Percentiles rank a stretch among this genome's conserved stretches.
Conservation (phyloP, 2,797 vertebrate genomes). For the Taeniopygia guttata region DNA sequence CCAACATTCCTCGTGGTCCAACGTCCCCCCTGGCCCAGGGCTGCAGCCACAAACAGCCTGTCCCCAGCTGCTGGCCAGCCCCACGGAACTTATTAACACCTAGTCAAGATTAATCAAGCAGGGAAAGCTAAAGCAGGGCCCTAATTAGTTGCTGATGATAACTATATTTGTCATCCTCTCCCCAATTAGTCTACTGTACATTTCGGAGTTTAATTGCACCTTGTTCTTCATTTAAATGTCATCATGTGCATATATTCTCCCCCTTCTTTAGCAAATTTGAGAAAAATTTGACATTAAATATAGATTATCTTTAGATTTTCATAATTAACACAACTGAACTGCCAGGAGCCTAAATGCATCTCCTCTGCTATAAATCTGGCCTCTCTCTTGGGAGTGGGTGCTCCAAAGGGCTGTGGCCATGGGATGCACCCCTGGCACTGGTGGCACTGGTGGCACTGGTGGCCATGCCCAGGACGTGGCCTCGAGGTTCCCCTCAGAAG, state of each 20-base stretch:
- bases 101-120: conserved; percentile 78
- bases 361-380: conserved; percentile 64
- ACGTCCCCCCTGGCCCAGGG: neutral
- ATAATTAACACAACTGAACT: conserved; percentile 78
- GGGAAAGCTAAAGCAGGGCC: conserved; percentile 72
- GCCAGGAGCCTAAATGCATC: conserved; percentile 71
- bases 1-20: accelerated
- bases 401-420: neutral
- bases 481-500: neutral
- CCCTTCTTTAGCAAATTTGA: conserved; percentile 75
- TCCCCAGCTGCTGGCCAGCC: conserved; percentile 29
- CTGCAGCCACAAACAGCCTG: neutral
- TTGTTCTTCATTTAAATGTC: conserved; percentile 79
- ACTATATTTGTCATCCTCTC: conserved; percentile 82
- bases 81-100: conserved; percentile 74
- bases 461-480: accelerated
- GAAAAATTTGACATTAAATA: conserved; percentile 79
- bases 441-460: neutral
- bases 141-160: conserved; percentile 82
- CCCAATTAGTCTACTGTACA: conserved; percentile 79
- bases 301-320: conserved; percentile 81
- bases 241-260: conserved; percentile 71
- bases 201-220: conserved; percentile 80
- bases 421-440: neutral
- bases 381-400: neutral